Evolutionary conservation across 2,113 vertebrate species (phyloP), one percentile per base, ranked within the genome.

Genomic region (Ophiodon elongatus): DNA sequence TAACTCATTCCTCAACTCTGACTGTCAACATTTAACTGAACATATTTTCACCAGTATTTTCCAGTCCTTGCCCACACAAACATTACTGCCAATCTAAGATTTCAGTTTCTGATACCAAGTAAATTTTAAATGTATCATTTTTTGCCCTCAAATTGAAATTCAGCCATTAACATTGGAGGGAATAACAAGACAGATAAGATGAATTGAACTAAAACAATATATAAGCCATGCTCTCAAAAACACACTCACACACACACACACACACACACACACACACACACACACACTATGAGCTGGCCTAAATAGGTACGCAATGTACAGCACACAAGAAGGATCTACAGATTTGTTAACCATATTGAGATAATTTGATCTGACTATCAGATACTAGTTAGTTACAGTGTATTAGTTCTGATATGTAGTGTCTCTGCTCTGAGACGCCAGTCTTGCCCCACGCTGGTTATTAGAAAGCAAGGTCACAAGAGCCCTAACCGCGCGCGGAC

Each of bases 401-500:
- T 50, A 85, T 85, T 85, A 81, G 72, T 71, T 72, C 80, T 81
- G 67, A 87, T 83, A 73, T 60, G 54, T 67, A 50, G 56, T 66
- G 75, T 88, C 78, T 89, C 74, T 67, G 56, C 83, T 59, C 56
- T 59, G 41, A 83, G 82, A 85, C 37, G 74, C 71, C 79, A 87
- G 80, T 79, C 84, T 47, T 85, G 70, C 75, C 78, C 80, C 73
- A 71, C 2, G 54, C 50, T 87, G 68, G 39, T 74, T 85, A 80
- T 84, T 89, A 80, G 78, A 87, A 83, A 80, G 80, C 64, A 76
- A 79, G 75, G 87, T 91, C 88, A 89, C 76, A 81, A 86, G 80
- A 85, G 71, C 35, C 35, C 10, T 47, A 56, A 59, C 19, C 43
- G 54, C 52, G 60, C 25, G 74, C 39, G 21, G 11, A 41, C 66